Percentiles rank a stretch among this genome's conserved stretches.
Conservation (phyloP, 2,888 invertebrate species). For the Pardosa pseudoannulata region DNA sequence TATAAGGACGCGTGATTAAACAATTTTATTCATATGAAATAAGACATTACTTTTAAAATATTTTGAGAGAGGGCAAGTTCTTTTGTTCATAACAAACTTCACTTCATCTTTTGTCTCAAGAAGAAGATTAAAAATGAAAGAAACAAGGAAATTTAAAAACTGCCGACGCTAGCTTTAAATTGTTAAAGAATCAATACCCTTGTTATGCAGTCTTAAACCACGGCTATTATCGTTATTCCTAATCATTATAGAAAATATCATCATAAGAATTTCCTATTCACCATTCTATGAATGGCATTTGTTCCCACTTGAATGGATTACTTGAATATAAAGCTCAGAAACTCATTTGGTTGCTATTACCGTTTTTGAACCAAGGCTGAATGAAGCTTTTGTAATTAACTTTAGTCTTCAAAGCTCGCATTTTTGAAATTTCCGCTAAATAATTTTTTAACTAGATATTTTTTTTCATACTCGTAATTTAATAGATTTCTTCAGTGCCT, state of each 20-base stretch:
- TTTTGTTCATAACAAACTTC: too few relatives aligned
- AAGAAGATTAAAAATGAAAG: too few relatives aligned
- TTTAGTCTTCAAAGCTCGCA: not conserved
- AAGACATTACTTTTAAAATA: too few relatives aligned
- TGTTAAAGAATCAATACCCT: not conserved
- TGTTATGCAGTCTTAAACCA: not conserved
- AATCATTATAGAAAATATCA: not conserved
- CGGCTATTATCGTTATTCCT: not conserved
- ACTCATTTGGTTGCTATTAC: not conserved
- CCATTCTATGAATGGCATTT: not conserved
- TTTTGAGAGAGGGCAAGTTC: too few relatives aligned
- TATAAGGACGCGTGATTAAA: too few relatives aligned
- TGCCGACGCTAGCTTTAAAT: not conserved
- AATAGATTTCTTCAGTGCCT: too few relatives aligned
- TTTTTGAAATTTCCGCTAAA: too few relatives aligned
- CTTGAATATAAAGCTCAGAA: not conserved
- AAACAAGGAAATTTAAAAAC: too few relatives aligned
- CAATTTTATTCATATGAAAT: too few relatives aligned
- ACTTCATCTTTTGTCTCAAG: too few relatives aligned
- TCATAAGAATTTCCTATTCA: not conserved
- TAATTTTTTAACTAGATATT: too few relatives aligned
- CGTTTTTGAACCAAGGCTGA: not conserved
- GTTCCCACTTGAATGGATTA: not conserved
- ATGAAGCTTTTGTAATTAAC: constrained; percentile 11
- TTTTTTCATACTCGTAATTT: too few relatives aligned